Base-by-base conservation (phyloP, 1,140 invertebrate species). In the Oncopodura yosiiana region DNA sequence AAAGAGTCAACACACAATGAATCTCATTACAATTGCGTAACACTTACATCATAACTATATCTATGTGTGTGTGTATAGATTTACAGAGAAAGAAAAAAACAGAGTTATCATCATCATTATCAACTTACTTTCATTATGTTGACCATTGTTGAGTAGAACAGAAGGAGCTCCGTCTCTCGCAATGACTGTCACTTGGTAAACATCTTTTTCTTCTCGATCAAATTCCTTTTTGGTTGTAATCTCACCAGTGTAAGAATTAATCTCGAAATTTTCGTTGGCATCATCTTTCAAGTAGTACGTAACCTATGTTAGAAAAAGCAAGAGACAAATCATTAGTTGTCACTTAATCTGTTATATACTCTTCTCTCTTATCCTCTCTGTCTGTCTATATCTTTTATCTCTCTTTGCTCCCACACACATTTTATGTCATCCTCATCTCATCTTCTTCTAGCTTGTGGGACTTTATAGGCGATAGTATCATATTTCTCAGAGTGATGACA, bases 121-220 rank as follows among this genome's bases (percentile, higher is more conserved):
- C n/a, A 26, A 23, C 58, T 55, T 62, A 66, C 66, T 27, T 55
- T 63, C 60, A 65, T 66, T 71, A 27, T 53, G 66, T 48, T 48
- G 16, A 23, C 80, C 81, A 27, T 77, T 75, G 18, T 74, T 72
- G 16, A 74, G 75, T 2, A 87, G 66, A n/a, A 84, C 82, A 9
- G 86, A 89, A 0, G 84, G 84, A 0, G 84, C 85, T 68, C 87
- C 89, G 69, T 94, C 89, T 1, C 76, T 81, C 0, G 87, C 88
- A 56, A 83, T 80, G 1, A 94, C 84, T 66, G 83, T 87, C 0
- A 94, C 80, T 62, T 84, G 84, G 66, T 90, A 92, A 37, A 82
- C 79, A 61, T 81, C 81, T 45, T 81, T 76, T 18, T 76, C 68
- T 72, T 94, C 89, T 53, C 88, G 76, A 69, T 93, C 87, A 66